These are phyloP conservation scores for Corythoichthys intestinalis DNA, from an alignment of 2,113 vertebrate species.

Conservation along the genomic window DNA sequence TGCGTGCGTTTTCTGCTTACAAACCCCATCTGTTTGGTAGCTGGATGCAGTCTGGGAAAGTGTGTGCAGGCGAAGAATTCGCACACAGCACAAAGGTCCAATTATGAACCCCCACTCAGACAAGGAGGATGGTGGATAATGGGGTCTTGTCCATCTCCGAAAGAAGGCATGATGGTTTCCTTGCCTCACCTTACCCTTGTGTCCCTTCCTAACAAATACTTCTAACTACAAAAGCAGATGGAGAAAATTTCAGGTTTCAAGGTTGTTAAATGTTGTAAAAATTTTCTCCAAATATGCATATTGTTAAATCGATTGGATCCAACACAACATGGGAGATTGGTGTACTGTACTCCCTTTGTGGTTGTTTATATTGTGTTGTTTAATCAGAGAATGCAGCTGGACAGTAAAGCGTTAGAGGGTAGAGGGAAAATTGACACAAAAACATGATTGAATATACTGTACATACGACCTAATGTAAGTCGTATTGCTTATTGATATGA, in stretches of 20 bases:
- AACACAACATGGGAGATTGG: too few species aligned
- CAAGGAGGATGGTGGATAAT: slow-evolving; percentile 70
- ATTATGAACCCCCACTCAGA: slow-evolving; percentile 76
- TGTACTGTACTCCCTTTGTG: too few species aligned
- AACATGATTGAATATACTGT: too few species aligned
- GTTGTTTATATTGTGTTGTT: too few species aligned
- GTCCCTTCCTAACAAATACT: slow-evolving; percentile 53
- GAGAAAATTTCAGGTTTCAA: slow-evolving; percentile 23
- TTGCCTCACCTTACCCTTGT: slow-evolving; percentile 63
- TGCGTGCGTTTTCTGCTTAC: slow-evolving; percentile 63
- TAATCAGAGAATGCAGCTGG: too few species aligned
- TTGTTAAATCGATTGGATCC: not conserved
- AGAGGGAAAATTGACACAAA: too few species aligned
- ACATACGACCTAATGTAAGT: too few species aligned
- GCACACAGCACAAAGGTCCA: slow-evolving; percentile 75
- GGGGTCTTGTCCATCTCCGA: slow-evolving; percentile 71
- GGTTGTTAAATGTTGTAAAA: not conserved
- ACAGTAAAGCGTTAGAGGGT: too few species aligned
- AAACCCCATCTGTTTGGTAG: slow-evolving; percentile 76
- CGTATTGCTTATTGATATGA: too few species aligned
- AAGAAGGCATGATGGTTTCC: slow-evolving; percentile 62
- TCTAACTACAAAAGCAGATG: slow-evolving; percentile 37
- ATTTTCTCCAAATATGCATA: not conserved
- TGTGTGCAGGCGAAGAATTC: slow-evolving; percentile 66
- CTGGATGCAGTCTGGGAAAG: slow-evolving; percentile 74